A percentile compares a stretch with the other conserved stretches of the same genome.
Conservation (phyloP, 2,113 vertebrate genomes). For the Potamarius usumacintae region DNA sequence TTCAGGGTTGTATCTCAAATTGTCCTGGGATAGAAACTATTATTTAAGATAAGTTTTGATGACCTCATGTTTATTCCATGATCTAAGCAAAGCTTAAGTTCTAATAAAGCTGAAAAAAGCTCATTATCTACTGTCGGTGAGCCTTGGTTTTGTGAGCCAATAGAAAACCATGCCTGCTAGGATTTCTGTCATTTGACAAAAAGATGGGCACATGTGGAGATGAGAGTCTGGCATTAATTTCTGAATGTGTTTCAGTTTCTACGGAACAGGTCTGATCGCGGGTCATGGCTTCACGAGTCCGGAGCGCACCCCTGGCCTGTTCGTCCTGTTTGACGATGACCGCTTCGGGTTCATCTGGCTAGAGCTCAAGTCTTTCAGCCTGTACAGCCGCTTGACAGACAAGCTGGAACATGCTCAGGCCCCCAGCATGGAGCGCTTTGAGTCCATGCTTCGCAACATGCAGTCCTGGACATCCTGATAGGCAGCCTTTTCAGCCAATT, state of each 20-base stretch:
- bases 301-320: slow-evolving; percentile 89
- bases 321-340: slow-evolving; percentile 90
- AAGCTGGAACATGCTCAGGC: slow-evolving; percentile 84
- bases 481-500: slow-evolving; percentile 49
- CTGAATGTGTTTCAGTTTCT: slow-evolving; percentile 78
- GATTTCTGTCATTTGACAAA: not conserved
- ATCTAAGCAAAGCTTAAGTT: not conserved
- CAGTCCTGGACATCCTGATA: slow-evolving; percentile 90
- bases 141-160: not conserved
- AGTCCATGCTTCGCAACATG: slow-evolving; percentile 94
- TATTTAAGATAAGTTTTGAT: not conserved
- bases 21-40: not conserved
- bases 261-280: slow-evolving; percentile 91
- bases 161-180: not conserved
- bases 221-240: not conserved
- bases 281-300: slow-evolving; percentile 97
- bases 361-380: slow-evolving; percentile 95
- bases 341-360: slow-evolving; percentile 98
- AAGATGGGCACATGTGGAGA: not conserved
- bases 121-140: not conserved
- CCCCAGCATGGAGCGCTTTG: slow-evolving; percentile 86
- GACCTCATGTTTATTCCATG: not conserved
- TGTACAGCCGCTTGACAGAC: slow-evolving; percentile 93
- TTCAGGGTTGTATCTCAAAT: not conserved
- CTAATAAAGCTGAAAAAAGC: not conserved